Evolutionary conservation across 1,140 invertebrate genomes (phyloP), one percentile per base, ranked within the genome.

Genomic region (Cotesia glomerata): DNA sequence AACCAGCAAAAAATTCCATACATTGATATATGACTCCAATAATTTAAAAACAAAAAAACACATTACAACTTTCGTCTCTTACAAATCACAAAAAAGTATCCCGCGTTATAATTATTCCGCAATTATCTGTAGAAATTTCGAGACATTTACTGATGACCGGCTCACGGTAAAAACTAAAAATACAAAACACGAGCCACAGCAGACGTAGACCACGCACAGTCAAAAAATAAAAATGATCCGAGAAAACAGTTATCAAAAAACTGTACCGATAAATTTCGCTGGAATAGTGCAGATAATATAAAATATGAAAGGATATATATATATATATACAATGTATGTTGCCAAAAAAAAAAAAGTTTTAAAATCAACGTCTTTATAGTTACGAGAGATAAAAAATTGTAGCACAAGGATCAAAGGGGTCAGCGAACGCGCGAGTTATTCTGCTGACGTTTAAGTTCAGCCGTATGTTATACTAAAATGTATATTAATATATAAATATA

Each of bases 81-180:
- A 45, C 11, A 45, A 45, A 45, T 45, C 39, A 45, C 7, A 45
- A 45, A 45, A 45, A 45, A 45, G 7, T 45, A 45, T 45, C 39
- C 39, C 39, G 39, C 39, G 39, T 45, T 45, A 45, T 45, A 45
- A 45, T 45, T 45, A 45, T 45, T 54, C 11, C 26, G 52, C 71
- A 45, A 36, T 54, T n/a, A 34, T 13, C 16, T 59, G 52, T 32
- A 51, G 63, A 72, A 52, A 72, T 72, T 66, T 58, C 61, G 65
- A 18, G 71, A 72, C 71, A 72, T 72, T 72, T 67, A 72, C 63
- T 36, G 64, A 72, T 72, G 71, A 51, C 35, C 58, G 14, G 52
- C 67, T 45, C 16, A 52, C 26, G 16, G 35, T 58, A 58, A 66
- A 65, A 71, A 64, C 51, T 14, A 71, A 34, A 14, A 11, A 16